Base-by-base conservation (phyloP, 2,113 vertebrate species). In the Pelecanoides urinatrix region DNA sequence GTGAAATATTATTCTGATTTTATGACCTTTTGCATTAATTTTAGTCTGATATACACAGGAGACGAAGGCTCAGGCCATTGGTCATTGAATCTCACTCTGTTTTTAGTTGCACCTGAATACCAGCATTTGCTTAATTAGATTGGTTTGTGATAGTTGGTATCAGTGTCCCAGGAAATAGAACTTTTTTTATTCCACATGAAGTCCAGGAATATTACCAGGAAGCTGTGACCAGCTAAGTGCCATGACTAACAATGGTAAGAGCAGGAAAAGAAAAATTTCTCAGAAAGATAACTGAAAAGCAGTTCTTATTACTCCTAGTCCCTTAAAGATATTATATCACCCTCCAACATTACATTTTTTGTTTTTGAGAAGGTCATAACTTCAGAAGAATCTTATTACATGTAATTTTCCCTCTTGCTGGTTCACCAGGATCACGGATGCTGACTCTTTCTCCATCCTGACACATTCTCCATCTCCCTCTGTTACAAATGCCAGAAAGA, bases 21-120 rank as follows among this genome's bases (percentile, higher is more conserved):
- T 16, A 55, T 77, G 16, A 56, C 7, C 7, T 38, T 93, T 88
- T 74, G 16, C 13, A 50, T 16, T 78, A 17, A 42, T 70, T 88
- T 86, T 72, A 49, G 9, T 61, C 20, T 61, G 21, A 32, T 53
- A 19, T 20, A 50, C 6, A 17, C 6, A 6, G 7, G 10, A 68
- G 27, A 42, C 0, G 0, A 93, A 92, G 34, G 3, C 9, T 88
- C 2, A 16, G 23, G 19, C 22, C 13, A 17, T 5, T 13, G 13
- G 11, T 40, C 21, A 32, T 30, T 92, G 36, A 81, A 5, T 22
- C 13, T 89, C 30, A 11, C 10, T 67, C 29, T 63, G 4, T 1
- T 63, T 89, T 72, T 52, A 72, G n/a, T 17, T 84, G 30, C 6
- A 6, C 6, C 29, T 59, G 22, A 81, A 58, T 23, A 86, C 77